Conservation (phyloP, 2,113 vertebrate genomes). For the Macrotis lagotis region DNA sequence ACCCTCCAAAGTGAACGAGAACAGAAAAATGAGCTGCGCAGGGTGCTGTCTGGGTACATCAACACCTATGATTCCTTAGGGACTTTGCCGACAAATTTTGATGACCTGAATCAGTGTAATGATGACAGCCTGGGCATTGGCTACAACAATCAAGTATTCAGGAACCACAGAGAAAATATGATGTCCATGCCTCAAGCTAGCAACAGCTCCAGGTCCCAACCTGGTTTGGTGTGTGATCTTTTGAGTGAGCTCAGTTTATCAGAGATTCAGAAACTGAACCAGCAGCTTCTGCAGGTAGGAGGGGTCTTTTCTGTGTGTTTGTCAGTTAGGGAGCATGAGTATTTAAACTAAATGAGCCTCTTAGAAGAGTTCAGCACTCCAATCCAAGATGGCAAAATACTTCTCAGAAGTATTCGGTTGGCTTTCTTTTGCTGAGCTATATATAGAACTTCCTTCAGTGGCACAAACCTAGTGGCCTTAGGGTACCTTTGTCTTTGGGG, state of each 20-base stretch:
- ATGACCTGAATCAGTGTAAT: slow-evolving; percentile 82
- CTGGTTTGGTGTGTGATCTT: slow-evolving; percentile 88
- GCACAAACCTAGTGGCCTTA: not conserved
- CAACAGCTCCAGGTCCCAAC: slow-evolving; percentile 83
- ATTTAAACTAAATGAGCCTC: not conserved
- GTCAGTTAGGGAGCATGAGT: not conserved
- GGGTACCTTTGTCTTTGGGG: not conserved
- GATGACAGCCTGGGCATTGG: slow-evolving; percentile 86
- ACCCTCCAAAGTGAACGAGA: not conserved
- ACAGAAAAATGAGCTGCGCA: slow-evolving; percentile 54
- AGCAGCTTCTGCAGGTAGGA: slow-evolving; percentile 88
- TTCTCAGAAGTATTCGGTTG: not conserved
- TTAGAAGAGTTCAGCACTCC: not conserved
- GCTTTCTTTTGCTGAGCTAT: not conserved
- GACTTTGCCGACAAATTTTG: slow-evolving; percentile 85
- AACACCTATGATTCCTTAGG: slow-evolving; percentile 83
- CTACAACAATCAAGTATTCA: slow-evolving; percentile 80
- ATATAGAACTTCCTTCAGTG: not conserved
- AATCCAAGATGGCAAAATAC: not conserved
- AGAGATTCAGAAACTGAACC: slow-evolving; percentile 88
- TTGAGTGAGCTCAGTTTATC: slow-evolving; percentile 90
- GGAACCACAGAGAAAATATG: slow-evolving; percentile 78
- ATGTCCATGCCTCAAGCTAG: slow-evolving; percentile 84
- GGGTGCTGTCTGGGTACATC: slow-evolving; percentile 84
- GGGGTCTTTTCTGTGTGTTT: not conserved